A percentile compares a stretch with the other conserved stretches of the same genome.
These are phyloP conservation scores for Chrysolina oricalcia DNA, from an alignment of 2,888 invertebrate species.

Conservation along the genomic window DNA sequence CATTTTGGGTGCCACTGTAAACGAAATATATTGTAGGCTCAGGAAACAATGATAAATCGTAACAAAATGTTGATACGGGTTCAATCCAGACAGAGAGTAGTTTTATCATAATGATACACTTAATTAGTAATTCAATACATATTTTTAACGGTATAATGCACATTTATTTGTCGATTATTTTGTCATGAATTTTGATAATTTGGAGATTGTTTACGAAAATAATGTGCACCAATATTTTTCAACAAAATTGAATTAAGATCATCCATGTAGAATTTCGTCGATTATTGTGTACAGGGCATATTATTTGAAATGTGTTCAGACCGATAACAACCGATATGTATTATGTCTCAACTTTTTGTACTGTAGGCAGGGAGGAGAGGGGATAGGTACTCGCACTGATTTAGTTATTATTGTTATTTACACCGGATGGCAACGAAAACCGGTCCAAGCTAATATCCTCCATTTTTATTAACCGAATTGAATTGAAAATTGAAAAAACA, in stretches of 20 bases:
- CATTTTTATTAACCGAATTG: too few species aligned
- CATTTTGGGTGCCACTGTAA: slow-evolving; percentile 57
- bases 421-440: too few species aligned
- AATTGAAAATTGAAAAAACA: too few species aligned
- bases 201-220: slow-evolving; percentile 13
- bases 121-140: slow-evolving; percentile 18
- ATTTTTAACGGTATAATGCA: slow-evolving; percentile 15
- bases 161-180: slow-evolving; percentile 5
- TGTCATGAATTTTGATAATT: slow-evolving; percentile 2
- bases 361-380: too few species aligned
- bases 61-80: slow-evolving; percentile 60
- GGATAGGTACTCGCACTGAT: too few species aligned
- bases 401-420: too few species aligned
- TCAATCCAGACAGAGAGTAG: slow-evolving; percentile 59
- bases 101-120: slow-evolving; percentile 40
- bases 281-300: neutral
- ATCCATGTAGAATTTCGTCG: neutral
- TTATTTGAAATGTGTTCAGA: too few species aligned
- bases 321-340: too few species aligned
- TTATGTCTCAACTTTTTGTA: too few species aligned
- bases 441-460: too few species aligned
- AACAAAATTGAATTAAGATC: neutral
- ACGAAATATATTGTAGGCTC: slow-evolving; percentile 59
- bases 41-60: slow-evolving; percentile 66
- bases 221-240: neutral